phyloP scores from a whole-genome alignment of 2,113 vertebrate species.

The Talpa occidentalis region DNA sequence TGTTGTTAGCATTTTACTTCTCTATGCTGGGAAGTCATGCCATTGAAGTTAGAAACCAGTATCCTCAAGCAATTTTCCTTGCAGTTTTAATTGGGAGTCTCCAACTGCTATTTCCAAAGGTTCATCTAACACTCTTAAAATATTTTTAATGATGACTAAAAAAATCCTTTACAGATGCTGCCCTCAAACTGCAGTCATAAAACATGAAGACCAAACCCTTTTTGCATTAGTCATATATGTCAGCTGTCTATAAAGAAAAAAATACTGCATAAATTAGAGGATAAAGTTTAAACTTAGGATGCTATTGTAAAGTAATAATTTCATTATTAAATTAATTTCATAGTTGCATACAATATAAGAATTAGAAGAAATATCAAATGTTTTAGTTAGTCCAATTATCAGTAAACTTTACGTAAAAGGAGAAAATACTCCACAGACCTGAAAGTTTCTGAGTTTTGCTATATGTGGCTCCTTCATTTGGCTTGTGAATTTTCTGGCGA shows the following conservation, averaged over 20 bases:
- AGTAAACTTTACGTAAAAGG: not conserved
- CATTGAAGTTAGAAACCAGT: not conserved
- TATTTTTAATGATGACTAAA: not conserved
- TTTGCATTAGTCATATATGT: slow-evolving; percentile 6
- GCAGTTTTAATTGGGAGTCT: not conserved
- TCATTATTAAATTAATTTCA: not conserved
- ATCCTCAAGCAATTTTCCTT: not conserved
- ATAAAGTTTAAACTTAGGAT: slow-evolving; percentile 45
- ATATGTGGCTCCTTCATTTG: not conserved
- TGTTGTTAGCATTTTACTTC: not conserved
- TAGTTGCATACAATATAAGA: not conserved
- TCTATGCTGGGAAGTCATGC: not conserved
- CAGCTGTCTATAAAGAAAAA: slow-evolving; percentile 10
- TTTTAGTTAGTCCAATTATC: not conserved
- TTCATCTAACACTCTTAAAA: slow-evolving; percentile 58
- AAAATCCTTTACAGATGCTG: not conserved
- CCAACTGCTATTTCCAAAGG: slow-evolving; percentile 30
- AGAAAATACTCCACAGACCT: not conserved
- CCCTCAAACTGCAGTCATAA: slow-evolving; percentile 31
- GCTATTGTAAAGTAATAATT: slow-evolving; percentile 13
- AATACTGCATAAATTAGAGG: slow-evolving; percentile 25
- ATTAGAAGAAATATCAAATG: not conserved
- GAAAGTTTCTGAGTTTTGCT: not conserved
- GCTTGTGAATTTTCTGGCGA: not conserved
- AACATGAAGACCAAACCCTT: slow-evolving; percentile 16